Percentiles rank a stretch among this genome's conserved stretches.
phyloP scores from a whole-genome alignment of 1,140 invertebrate genomes.

The Hylyphantes graminicola region DNA sequence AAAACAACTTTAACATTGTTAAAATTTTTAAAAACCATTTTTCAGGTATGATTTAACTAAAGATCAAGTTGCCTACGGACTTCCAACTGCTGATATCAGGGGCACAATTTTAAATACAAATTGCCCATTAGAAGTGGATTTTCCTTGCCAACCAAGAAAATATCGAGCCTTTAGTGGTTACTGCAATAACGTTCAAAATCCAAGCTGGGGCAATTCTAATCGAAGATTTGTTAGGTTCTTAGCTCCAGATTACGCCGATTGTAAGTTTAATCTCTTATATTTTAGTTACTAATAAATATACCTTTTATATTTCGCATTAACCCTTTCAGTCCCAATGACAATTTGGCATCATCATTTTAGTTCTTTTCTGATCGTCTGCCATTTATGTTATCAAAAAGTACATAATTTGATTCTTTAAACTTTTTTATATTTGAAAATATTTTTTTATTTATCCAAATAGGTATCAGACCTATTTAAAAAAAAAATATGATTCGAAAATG shows the following conservation, averaged over 20 bases:
- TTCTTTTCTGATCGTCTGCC: no score
- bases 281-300: not conserved
- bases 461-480: no score
- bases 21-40: not conserved
- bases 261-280: slow-evolving; percentile 68
- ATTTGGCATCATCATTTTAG: no score
- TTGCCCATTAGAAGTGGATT: slow-evolving; percentile 70
- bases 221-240: slow-evolving; percentile 81
- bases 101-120: slow-evolving; percentile 67
- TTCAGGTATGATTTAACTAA: slow-evolving; percentile 68
- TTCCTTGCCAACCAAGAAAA: slow-evolving; percentile 70
- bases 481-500: no score
- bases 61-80: slow-evolving; percentile 70
- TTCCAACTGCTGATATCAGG: slow-evolving; percentile 70
- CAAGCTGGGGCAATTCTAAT: slow-evolving; percentile 85
- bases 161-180: slow-evolving; percentile 85
- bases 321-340: no score
- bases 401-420: no score
- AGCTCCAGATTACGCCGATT: slow-evolving; percentile 84
- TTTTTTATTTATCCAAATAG: no score
- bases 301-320: not conserved
- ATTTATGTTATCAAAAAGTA: no score
- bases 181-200: slow-evolving; percentile 94
- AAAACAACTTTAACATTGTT: no score
- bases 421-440: no score